Conservation (phyloP, 2,113 vertebrate species). For the Zosterops hypoxanthus region DNA sequence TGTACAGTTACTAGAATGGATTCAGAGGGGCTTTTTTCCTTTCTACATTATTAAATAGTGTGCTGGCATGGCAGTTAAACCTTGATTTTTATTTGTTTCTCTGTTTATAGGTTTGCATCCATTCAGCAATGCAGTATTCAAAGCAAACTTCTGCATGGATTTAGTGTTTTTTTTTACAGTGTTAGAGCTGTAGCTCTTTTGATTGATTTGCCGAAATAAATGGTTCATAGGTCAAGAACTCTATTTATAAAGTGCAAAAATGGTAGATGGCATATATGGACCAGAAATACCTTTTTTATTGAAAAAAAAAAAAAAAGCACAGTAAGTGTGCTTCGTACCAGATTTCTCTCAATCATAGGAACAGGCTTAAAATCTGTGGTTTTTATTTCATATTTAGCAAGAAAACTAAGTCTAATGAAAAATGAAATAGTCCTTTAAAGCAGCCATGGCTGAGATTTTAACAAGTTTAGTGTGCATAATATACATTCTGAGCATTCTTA, state of each 20-base stretch:
- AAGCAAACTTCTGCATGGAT: neutral
- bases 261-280: neutral
- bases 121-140: neutral
- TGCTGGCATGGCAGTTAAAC: neutral
- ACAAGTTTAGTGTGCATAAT: neutral
- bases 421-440: neutral
- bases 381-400: neutral
- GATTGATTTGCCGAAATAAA: neutral
- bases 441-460: neutral
- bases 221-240: neutral
- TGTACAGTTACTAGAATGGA: neutral
- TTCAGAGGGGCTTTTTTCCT: neutral
- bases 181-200: neutral
- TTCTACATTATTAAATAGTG: neutral
- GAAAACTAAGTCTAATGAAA: neutral
- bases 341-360: neutral
- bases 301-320: neutral
- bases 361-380: neutral
- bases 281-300: neutral
- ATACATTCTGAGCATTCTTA: neutral
- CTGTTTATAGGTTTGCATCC: neutral
- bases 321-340: neutral
- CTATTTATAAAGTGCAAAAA: neutral
- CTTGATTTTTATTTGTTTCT: neutral
- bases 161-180: rapidly evolving